Evolutionary conservation across 2,888 invertebrate species (phyloP).

Genomic region (Drosophila stalkeri): DNA sequence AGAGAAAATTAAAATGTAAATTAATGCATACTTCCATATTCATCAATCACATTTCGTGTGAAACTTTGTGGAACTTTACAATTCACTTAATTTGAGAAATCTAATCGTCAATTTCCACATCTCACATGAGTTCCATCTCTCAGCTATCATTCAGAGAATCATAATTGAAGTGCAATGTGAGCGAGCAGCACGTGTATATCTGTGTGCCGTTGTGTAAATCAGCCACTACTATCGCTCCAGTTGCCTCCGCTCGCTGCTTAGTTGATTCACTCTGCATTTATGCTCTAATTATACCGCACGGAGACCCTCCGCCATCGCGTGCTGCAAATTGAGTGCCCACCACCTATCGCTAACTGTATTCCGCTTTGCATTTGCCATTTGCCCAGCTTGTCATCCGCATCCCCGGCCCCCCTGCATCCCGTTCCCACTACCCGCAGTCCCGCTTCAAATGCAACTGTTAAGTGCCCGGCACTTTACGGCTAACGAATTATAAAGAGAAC

Average conservation of each 20-base stretch:
- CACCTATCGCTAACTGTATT: constrained; percentile 51
- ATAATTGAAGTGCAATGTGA: neutral
- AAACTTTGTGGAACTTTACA: neutral
- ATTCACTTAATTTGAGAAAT: neutral
- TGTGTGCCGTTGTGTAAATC: constrained; percentile 18
- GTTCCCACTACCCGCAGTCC: neutral
- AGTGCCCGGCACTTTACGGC: constrained; percentile 65
- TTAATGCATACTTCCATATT: neutral
- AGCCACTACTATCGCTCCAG: neutral
- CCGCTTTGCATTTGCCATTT: constrained; percentile 43
- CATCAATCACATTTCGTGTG: neutral
- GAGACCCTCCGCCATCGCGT: constrained; percentile 39
- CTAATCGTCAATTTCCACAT: neutral
- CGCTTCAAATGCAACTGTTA: constrained; percentile 59
- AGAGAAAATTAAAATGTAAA: neutral
- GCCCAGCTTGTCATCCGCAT: constrained; percentile 14
- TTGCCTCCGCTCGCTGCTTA: neutral
- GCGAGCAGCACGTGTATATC: constrained; percentile 4
- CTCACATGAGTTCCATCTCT: neutral
- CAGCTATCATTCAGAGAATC: neutral
- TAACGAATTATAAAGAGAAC: constrained; percentile 59
- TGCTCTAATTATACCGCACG: constrained; percentile 66
- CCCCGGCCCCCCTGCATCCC: neutral
- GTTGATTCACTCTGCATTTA: constrained; percentile 26
- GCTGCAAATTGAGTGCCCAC: constrained; percentile 62